Evolutionary conservation across 2,888 invertebrate species (phyloP).

Genomic region (Drosophila aldrichi): DNA sequence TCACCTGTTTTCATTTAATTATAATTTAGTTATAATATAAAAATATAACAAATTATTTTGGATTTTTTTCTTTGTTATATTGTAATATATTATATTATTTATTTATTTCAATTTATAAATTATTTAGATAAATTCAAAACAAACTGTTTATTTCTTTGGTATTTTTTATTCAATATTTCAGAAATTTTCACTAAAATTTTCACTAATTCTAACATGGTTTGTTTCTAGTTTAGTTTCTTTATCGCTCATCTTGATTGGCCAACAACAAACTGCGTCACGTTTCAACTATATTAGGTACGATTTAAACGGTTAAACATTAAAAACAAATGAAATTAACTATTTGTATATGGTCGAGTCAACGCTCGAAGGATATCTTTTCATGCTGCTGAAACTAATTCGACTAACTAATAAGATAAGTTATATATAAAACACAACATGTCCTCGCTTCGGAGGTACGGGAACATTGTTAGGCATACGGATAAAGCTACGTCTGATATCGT

Average conservation of each 20-base stretch:
- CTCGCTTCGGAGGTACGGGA: slow-evolving; percentile 26
- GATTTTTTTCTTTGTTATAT: not conserved
- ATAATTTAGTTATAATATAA: too few relatives aligned
- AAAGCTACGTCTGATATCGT: slow-evolving; percentile 78
- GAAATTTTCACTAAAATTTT: slow-evolving; percentile 76
- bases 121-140: not conserved
- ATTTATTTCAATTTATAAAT: not conserved
- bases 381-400: slow-evolving; percentile 71
- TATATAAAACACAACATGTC: slow-evolving; percentile 43
- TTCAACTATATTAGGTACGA: slow-evolving; percentile 59
- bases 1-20: too few relatives aligned
- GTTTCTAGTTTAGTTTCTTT: slow-evolving; percentile 25
- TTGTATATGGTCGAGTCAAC: slow-evolving; percentile 40
- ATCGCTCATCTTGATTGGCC: slow-evolving; percentile 43
- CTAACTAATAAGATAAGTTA: slow-evolving; percentile 64
- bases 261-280: slow-evolving; percentile 50
- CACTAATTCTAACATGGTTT: slow-evolving; percentile 64
- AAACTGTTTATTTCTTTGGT: slow-evolving; percentile 62
- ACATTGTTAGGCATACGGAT: slow-evolving; percentile 50
- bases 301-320: slow-evolving; percentile 47
- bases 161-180: slow-evolving; percentile 77
- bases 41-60: not conserved
- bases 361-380: slow-evolving; percentile 52
- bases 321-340: slow-evolving; percentile 59
- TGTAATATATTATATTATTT: too few relatives aligned